Base-by-base conservation (phyloP, 2,113 vertebrate species). In the Emydocephalus ijimae region DNA sequence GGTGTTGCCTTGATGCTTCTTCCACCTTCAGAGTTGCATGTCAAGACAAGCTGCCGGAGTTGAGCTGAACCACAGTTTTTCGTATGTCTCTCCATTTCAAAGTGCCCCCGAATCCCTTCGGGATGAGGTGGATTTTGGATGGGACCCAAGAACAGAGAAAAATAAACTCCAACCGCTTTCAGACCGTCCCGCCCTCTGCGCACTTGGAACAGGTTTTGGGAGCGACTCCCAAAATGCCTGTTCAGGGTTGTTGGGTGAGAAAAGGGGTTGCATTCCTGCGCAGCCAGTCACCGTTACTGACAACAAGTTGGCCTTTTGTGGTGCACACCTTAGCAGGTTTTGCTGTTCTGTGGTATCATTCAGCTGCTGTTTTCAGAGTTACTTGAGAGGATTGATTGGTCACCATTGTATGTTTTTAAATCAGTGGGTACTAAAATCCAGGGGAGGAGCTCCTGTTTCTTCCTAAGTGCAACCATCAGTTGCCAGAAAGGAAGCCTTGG, bases 231-330 rank as follows among this genome's bases (percentile, higher is more conserved):
- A 7, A 26, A 1, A 11, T n/a, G 5, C 39, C 48, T 34, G 18
- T 11, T 95, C 92, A 94, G 85, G 95, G 94, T 95, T 97, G 96
- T 97, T 95, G 95, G n/a, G 95, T 94, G 96, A 92, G 95, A 96
- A 93, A 52, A 64, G 95, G 2, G 18, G 3, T 39, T 74, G n/a
- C 5, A 0, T 2, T 20, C 14, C 64, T 74, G n/a, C 14, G 14
- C 34, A 15, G n/a, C n/a, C 69, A 74, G 18, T 21, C 7, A 3
- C 6, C 1, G 69, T 81, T 39, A 8, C 34, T 9, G 69, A 21
- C 34, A 21, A 1, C 5, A 21, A 20, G 34, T 9, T 21, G 69
- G 69, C 18, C 69, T 21, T 8, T 43, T 0, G 34, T 21, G 21
- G 15, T 81, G 34, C 34, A 0, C 34, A 39, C 9, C 34, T 9